These are phyloP conservation scores for Dinocampus coccinellae DNA, from an alignment of 2,888 invertebrate genomes.

Conservation along the genomic window DNA sequence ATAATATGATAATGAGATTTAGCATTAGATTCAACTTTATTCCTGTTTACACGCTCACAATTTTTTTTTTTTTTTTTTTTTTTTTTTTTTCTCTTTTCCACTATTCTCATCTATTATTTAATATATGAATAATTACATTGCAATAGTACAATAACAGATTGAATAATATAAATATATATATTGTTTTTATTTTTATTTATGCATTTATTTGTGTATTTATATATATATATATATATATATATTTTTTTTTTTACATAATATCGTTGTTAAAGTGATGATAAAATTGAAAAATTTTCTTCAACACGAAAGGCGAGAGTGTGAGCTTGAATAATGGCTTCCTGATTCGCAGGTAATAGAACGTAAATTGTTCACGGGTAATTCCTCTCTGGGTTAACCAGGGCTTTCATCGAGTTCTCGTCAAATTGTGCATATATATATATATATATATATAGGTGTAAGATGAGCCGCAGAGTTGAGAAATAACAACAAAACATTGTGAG, in stretches of 20 bases:
- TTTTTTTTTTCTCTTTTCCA: no score
- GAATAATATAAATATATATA: no score
- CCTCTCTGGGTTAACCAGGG: conserved; percentile 37
- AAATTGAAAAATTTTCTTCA: conserved; percentile 13
- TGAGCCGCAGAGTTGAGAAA: conserved; percentile 5
- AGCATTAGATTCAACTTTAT: no score
- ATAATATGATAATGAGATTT: no score
- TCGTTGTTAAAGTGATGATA: background rate
- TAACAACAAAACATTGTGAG: conserved; percentile 28
- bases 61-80: no score
- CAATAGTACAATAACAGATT: no score
- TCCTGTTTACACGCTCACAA: no score
- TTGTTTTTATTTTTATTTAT: background rate
- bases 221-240: no score
- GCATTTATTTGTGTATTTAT: background rate
- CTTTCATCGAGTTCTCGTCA: conserved; percentile 33
- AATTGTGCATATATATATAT: background rate
- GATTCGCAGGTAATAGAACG: conserved; percentile 37
- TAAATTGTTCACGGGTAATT: conserved; percentile 37
- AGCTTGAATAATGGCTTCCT: conserved; percentile 38
- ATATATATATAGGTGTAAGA: background rate
- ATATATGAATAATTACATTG: no score
- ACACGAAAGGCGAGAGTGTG: conserved; percentile 30
- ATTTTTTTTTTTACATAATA: background rate
- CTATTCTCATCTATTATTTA: no score